Percentiles rank a stretch among this genome's conserved stretches.
These are phyloP conservation scores for Strigops habroptila DNA, from an alignment of 2,113 vertebrate species.

Conservation along the genomic window DNA sequence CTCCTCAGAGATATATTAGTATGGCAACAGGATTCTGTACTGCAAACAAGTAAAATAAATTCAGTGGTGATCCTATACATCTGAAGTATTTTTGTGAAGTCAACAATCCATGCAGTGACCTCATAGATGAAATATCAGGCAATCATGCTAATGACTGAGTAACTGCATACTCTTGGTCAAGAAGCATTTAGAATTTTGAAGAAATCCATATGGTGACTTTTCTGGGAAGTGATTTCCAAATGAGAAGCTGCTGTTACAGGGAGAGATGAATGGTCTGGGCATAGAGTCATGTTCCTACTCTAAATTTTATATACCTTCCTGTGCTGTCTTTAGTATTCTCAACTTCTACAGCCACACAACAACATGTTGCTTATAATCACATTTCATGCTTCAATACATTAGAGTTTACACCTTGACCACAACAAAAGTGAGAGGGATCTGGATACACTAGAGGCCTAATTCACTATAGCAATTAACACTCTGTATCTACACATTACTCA, in stretches of 20 bases:
- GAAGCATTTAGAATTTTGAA: neutral
- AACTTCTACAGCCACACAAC: neutral
- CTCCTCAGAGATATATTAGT: neutral
- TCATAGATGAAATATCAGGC: accelerated
- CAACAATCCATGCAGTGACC: neutral
- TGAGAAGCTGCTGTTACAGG: neutral
- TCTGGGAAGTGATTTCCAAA: neutral
- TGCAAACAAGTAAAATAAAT: neutral
- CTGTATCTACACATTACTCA: neutral
- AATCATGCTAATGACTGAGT: neutral
- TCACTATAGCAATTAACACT: neutral
- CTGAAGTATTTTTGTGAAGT: neutral
- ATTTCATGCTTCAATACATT: neutral
- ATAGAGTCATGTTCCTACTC: neutral
- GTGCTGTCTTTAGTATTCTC: neutral
- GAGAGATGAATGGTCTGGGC: neutral
- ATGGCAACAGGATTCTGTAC: neutral
- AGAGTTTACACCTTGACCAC: neutral
- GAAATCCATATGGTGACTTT: neutral
- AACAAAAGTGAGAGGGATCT: neutral
- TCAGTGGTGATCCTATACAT: accelerated
- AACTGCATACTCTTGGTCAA: neutral
- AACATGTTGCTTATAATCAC: neutral
- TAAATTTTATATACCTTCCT: neutral
- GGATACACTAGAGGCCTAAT: neutral